Conservation (phyloP, 2,888 invertebrate genomes). For the Camptogramma bilineatum region DNA sequence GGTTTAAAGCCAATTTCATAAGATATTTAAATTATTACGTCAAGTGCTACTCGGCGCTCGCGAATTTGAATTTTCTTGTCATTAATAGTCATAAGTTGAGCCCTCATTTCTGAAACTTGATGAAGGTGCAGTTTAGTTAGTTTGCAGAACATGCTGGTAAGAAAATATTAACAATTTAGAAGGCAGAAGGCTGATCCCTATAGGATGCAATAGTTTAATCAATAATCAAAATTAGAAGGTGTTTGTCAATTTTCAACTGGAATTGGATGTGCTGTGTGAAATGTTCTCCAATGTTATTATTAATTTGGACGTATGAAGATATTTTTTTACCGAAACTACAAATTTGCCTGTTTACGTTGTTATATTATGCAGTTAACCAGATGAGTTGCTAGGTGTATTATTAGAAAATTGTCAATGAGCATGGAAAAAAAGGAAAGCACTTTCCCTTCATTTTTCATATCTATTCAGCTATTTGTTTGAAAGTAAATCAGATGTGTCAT, state of each 20-base stretch:
- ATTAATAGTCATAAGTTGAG: conserved; percentile 36
- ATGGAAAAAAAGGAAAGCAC: no score
- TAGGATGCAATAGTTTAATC: conserved; percentile 8
- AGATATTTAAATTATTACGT: conserved; percentile 38
- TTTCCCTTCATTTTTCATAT: no score
- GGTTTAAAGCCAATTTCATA: conserved; percentile 31
- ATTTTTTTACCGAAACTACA: no score
- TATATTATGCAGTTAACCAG: no score
- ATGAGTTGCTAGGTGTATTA: no score
- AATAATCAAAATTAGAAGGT: background rate
- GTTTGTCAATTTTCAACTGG: conserved; percentile 16
- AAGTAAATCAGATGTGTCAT: no score
- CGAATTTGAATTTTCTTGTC: conserved; percentile 35
- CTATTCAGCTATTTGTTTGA: no score
- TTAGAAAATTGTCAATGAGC: no score
- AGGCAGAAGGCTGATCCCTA: conserved; percentile 19
- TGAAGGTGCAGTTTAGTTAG: conserved; percentile 35
- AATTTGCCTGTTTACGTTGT: no score
- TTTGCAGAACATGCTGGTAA: conserved; percentile 27
- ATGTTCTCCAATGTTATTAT: background rate
- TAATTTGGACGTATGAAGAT: no score
- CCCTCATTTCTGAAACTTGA: conserved; percentile 39
- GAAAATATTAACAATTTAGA: conserved; percentile 16
- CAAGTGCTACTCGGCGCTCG: conserved; percentile 37
- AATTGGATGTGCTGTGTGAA: no score